Percentiles rank a stretch among this genome's conserved stretches.
These are phyloP conservation scores for Haemorhous mexicanus DNA, from an alignment of 2,113 vertebrate species.

Conservation along the genomic window DNA sequence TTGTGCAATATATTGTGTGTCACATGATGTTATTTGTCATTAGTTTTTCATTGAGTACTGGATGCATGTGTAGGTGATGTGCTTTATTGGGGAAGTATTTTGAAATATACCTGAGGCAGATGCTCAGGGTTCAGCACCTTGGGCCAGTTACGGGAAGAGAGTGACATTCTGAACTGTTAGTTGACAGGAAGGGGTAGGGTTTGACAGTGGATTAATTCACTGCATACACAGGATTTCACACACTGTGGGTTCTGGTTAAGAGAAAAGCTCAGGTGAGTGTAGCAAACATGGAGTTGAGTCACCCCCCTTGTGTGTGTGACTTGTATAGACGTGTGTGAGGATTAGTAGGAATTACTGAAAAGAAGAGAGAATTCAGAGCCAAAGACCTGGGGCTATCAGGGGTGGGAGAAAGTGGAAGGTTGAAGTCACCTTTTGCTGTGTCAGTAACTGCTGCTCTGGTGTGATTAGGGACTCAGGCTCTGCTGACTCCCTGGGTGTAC, in stretches of 20 bases:
- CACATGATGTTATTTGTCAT: background rate
- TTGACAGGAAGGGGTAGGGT: background rate
- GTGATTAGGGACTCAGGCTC: background rate
- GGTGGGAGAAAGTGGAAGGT: background rate
- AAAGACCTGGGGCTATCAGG: accelerated
- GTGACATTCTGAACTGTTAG: background rate
- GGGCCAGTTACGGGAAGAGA: background rate
- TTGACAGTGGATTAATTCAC: background rate
- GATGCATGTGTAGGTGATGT: accelerated
- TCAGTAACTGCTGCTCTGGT: background rate
- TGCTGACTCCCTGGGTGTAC: background rate
- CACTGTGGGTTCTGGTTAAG: background rate
- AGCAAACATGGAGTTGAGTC: background rate
- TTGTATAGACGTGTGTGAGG: background rate
- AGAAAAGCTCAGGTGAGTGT: background rate
- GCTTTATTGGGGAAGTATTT: background rate
- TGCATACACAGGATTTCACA: background rate
- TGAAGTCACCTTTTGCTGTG: background rate
- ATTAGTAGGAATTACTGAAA: background rate
- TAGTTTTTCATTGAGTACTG: background rate
- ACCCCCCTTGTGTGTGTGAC: background rate
- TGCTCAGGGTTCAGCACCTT: background rate
- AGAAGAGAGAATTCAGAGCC: background rate
- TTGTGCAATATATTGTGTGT: background rate
- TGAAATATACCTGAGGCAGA: background rate